phyloP scores from a whole-genome alignment of 2,888 invertebrate genomes.

The Peribatodes rhomboidaria region DNA sequence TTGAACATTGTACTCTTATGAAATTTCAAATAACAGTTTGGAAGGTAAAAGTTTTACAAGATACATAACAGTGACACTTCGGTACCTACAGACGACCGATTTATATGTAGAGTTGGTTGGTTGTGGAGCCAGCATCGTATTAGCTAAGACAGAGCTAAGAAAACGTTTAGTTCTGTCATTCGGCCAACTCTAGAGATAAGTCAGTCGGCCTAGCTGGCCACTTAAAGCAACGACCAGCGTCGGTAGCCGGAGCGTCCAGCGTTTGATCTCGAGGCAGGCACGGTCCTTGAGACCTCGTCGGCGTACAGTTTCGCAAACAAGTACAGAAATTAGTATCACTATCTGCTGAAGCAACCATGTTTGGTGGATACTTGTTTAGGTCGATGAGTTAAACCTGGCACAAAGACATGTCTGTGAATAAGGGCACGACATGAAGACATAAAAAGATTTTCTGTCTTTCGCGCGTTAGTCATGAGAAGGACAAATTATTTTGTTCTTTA shows the following conservation, averaged over 20 bases:
- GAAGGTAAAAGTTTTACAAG: slow-evolving; percentile 48
- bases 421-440: background rate
- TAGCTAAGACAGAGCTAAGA: background rate
- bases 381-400: no score
- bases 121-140: no score
- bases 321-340: background rate
- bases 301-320: background rate
- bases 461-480: background rate
- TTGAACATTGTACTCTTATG: background rate
- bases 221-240: slow-evolving; percentile 12
- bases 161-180: background rate
- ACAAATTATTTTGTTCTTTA: background rate
- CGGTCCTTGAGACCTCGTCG: background rate
- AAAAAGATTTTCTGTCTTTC: background rate
- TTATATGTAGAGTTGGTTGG: background rate
- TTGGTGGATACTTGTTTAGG: no score
- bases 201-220: background rate
- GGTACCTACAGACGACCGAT: slow-evolving; percentile 43
- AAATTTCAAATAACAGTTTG: background rate
- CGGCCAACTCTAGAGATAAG: background rate
- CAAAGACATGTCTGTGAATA: no score
- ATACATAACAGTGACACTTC: slow-evolving; percentile 63
- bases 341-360: no score
- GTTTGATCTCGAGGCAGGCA: background rate
- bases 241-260: slow-evolving; percentile 9